These are phyloP conservation scores for Platyura marginata DNA, from an alignment of 1,140 invertebrate genomes.

Conservation along the genomic window DNA sequence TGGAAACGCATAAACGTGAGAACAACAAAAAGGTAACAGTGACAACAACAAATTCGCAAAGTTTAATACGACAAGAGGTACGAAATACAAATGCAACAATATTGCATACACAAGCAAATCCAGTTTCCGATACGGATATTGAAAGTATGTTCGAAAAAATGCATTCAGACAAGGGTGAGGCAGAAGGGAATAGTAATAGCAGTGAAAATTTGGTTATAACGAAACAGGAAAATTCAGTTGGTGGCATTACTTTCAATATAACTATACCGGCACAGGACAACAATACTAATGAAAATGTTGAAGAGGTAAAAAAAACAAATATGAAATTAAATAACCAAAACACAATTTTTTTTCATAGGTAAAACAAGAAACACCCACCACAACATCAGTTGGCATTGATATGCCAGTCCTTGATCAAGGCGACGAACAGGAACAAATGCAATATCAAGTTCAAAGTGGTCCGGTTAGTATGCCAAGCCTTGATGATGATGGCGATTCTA, in stretches of 20 bases:
- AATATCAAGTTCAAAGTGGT: slow-evolving; percentile 1
- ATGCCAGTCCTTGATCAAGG: slow-evolving; percentile 21
- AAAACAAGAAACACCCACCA: too few relatives aligned
- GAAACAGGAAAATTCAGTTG: slow-evolving; percentile 17
- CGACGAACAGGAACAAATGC: neutral
- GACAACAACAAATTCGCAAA: slow-evolving; percentile 5
- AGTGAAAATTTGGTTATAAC: slow-evolving; percentile 20
- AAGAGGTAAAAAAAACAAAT: neutral
- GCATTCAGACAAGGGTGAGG: slow-evolving; percentile 21
- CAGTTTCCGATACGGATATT: slow-evolving; percentile 19
- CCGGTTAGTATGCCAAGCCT: slow-evolving; percentile 24
- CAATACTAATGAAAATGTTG: slow-evolving; percentile 4
- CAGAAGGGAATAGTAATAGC: slow-evolving; percentile 5
- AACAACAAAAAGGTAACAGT: slow-evolving; percentile 11
- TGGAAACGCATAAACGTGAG: slow-evolving; percentile 22
- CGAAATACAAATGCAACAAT: neutral
- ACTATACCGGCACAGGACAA: slow-evolving; percentile 19
- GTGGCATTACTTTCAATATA: slow-evolving; percentile 24
- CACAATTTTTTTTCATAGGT: neutral
- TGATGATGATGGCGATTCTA: slow-evolving; percentile 16
- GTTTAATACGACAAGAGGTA: neutral
- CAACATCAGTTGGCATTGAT: slow-evolving; percentile 20
- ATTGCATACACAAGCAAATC: slow-evolving; percentile 4
- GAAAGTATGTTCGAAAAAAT: slow-evolving; percentile 24
- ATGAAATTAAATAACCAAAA: too few relatives aligned